Base-by-base conservation (phyloP, 2,888 invertebrate species). In the Drosophila affinis region DNA sequence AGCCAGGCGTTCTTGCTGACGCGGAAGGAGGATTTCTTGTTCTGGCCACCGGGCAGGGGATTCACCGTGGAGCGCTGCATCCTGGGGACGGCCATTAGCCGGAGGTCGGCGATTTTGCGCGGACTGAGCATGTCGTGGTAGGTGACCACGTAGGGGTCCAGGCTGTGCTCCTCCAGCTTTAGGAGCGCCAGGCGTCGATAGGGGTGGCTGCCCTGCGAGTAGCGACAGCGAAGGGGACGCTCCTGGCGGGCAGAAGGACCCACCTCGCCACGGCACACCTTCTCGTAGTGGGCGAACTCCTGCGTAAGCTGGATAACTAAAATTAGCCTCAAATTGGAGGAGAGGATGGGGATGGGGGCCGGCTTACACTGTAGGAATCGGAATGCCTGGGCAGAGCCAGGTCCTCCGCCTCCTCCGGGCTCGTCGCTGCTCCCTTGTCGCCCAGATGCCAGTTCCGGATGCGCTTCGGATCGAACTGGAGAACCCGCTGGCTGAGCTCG, bases 11-110 rank as follows among this genome's bases (percentile, higher is more conserved):
- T 63, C 94, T 95, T 76, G 93, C 93, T 91, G 96, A 97, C 81
- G 97, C 93, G 90, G 95, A 95, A 48, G 96, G 97, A 75, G 3
- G 88, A 94, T 54, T 93, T 92, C 88, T 97, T 97, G 71, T 98
- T 93, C 87, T 96, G 94, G 1, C 98, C 97, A 0, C 98, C 97
- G 92, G 97, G 97, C 9, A 98, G 97, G 1, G 81, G 69, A 93
- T 94, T 65, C 18, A 91, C 90, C 79, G 94, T 95, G 10, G 90
- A 90, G 93, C 94, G 72, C 52, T 82, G 84, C 92, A 95, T 94
- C 12, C 63, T 71, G 6, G 90, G 90, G 47, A 77, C 91, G 1
- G 95, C 94, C 58, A 94, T 83, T 53, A 92, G 85, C 77, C 94
- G 93, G 49, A 95, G 92, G 1, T 90, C 87, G 1, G 90, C 88